Percentiles rank a stretch among this genome's conserved stretches.
phyloP scores from a whole-genome alignment of 2,797 vertebrate genomes.

The Graptemys geographica region DNA sequence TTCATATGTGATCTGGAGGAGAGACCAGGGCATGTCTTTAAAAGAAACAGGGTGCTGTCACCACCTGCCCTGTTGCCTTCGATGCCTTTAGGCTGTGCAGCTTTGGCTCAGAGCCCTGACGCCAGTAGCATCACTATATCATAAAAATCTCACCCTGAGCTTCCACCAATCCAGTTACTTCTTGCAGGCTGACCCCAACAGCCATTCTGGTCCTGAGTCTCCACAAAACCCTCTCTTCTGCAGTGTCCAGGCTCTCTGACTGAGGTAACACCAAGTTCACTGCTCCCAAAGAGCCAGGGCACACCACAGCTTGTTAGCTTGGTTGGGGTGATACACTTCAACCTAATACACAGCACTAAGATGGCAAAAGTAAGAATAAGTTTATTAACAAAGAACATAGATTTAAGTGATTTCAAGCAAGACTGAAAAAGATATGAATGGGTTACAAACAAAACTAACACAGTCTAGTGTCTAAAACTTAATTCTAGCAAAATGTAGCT shows the following conservation, averaged over 20 bases:
- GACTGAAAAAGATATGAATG: too few species aligned
- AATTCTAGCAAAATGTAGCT: too few species aligned
- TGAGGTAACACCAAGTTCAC: not conserved
- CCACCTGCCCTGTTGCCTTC: not conserved
- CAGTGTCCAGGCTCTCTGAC: not conserved
- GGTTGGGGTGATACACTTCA: not conserved
- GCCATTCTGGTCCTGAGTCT: not conserved
- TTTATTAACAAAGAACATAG: too few species aligned
- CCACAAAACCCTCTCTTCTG: not conserved
- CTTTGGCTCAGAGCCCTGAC: not conserved
- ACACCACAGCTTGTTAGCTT: not conserved
- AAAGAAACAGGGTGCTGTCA: not conserved
- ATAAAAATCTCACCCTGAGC: not conserved
- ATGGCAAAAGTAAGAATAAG: too few species aligned
- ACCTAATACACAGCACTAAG: too few species aligned
- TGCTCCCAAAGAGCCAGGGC: not conserved
- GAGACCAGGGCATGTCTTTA: rapidly evolving
- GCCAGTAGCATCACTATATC: not conserved
- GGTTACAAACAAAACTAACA: too few species aligned
- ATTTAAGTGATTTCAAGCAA: too few species aligned
- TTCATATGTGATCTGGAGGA: not conserved
- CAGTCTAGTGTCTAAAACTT: too few species aligned
- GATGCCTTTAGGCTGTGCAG: not conserved
- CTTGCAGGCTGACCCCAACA: not conserved
- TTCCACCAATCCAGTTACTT: not conserved